Base-by-base conservation (phyloP, 1,140 invertebrate species). In the Bombyx mori region DNA sequence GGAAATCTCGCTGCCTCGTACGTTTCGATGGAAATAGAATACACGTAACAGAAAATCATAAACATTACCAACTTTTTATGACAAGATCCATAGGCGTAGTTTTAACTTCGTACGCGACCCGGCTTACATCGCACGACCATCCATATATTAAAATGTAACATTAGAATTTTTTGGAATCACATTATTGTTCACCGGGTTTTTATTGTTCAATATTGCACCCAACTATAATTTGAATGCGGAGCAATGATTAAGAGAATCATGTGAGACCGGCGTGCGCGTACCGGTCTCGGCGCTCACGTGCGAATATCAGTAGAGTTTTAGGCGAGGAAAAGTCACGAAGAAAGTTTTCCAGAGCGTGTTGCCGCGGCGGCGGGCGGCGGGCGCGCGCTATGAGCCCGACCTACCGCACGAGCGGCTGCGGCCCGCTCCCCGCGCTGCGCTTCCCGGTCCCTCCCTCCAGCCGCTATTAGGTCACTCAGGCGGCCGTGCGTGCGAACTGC, bases 1-100 rank as follows among this genome's bases (percentile, higher is more conserved):
- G 26, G 26, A 35, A 35, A 35, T 35, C 26, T 35, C 26, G 4
- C 2, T 35, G 26, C 26, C 26, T 5, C 4, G 26, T 5, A 35
- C 26, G 26, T 35, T 35, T 35, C 4, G 26, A 35, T 35, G 4
- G 26, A 35, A 35, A 35, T 35, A 35, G 26, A 35, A 35, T 35
- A 35, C 26, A 35, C 26, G 26, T 35, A 35, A 35, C 56, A 68
- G 61, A 63, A 68, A 72, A 69, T 63, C 54, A 71, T 68, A 75
- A 82, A 82, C 73, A 75, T 81, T 85, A 86, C 82, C 83, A 82
- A 86, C 83, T 86, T 83, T 86, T 83, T 82, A 80, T 76, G 72
- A 82, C 69, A 77, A 82, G 81, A 86, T 86, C 83, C 82, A 82
- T 85, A 80, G 73, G 80, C 74, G 80, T 73, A 71, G 73, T 61